Evolutionary conservation across 2,888 invertebrate genomes (phyloP).

Genomic region (Rhagonycha fulva): DNA sequence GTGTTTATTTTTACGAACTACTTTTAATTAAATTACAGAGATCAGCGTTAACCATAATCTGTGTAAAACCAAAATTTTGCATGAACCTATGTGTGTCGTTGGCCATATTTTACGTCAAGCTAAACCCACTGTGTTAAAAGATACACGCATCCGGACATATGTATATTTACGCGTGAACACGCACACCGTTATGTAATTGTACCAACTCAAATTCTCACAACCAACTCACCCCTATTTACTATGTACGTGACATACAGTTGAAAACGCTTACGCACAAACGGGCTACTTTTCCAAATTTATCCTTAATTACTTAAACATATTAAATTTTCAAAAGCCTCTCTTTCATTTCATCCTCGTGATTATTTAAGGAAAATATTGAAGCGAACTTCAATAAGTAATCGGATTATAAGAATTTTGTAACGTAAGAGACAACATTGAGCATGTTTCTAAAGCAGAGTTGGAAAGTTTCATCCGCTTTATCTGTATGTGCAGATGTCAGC

Average conservation of each 20-base stretch:
- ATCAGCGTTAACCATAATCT: not conserved
- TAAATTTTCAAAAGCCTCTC: not conserved
- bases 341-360: conserved; percentile 3
- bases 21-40: not conserved
- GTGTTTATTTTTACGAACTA: not conserved
- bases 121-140: conserved; percentile 28
- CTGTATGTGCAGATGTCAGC: conserved; percentile 42
- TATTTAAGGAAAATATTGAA: not conserved
- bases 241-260: conserved; percentile 21
- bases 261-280: conserved; percentile 8
- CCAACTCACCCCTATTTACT: conserved; percentile 19
- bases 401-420: conserved; percentile 4
- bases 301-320: not conserved
- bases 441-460: conserved; percentile 33
- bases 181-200: conserved; percentile 35
- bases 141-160: conserved; percentile 31
- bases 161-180: conserved; percentile 35
- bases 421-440: conserved; percentile 26
- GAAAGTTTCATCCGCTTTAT: conserved; percentile 36
- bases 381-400: not conserved
- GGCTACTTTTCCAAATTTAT: not conserved
- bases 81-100: conserved; percentile 28
- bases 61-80: conserved; percentile 29
- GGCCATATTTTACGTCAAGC: conserved; percentile 33
- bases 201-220: conserved; percentile 28